phyloP scores from a whole-genome alignment of 2,797 vertebrate genomes.

The Lates japonicus region DNA sequence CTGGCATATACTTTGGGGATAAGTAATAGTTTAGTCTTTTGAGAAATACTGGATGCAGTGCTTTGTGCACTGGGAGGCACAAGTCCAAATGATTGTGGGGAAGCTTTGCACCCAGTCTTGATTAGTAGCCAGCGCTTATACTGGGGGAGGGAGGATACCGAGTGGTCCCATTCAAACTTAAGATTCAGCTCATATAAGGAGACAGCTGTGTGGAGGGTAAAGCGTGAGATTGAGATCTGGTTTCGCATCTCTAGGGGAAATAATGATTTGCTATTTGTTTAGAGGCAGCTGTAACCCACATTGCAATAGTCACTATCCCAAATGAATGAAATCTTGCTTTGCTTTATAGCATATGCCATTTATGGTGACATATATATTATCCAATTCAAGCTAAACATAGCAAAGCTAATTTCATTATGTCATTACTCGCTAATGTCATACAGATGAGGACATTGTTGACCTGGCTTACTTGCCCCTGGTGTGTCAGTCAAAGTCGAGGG shows the following conservation, averaged over 20 bases:
- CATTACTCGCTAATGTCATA: conserved; percentile 61
- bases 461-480: conserved; percentile 69
- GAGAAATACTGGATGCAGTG: conserved; percentile 22
- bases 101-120: conserved; percentile 32
- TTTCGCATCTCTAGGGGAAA: conserved; percentile 37
- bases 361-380: conserved; percentile 31
- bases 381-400: conserved; percentile 37
- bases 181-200: conserved; percentile 47
- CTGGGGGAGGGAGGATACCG: conserved; percentile 15
- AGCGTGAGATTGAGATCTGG: conserved; percentile 22
- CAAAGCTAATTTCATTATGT: conserved; percentile 63
- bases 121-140: conserved; percentile 40
- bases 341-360: conserved; percentile 5
- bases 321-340: not conserved
- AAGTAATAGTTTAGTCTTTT: conserved; percentile 20
- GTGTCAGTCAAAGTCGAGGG: conserved; percentile 77
- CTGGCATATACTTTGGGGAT: conserved; percentile 6
- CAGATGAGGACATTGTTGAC: conserved; percentile 69
- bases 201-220: conserved; percentile 40
- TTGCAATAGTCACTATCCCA: not conserved
- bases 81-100: conserved; percentile 29
- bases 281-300: conserved; percentile 20
- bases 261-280: conserved; percentile 41
- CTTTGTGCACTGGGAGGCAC: conserved; percentile 10
- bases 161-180: conserved; percentile 43